These are phyloP conservation scores for Stegophylla sp. DNA, from an alignment of 2,888 invertebrate species.

Conservation along the genomic window DNA sequence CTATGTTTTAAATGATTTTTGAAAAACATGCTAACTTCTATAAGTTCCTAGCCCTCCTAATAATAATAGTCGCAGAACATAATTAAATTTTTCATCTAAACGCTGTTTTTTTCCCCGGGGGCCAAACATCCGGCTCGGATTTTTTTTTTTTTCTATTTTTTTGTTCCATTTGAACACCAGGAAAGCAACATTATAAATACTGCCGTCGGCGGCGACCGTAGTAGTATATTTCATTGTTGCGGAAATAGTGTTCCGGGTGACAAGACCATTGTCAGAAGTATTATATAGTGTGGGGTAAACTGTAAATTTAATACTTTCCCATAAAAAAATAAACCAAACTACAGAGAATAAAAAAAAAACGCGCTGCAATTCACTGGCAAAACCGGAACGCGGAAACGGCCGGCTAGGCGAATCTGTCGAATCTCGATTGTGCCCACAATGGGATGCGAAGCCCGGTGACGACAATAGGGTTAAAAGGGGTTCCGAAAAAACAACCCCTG, in stretches of 20 bases:
- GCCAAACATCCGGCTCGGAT: constrained; percentile 17
- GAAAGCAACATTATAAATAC: constrained; percentile 29
- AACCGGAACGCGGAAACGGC: constrained; percentile 51
- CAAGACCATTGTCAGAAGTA: constrained; percentile 50
- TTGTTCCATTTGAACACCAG: neutral
- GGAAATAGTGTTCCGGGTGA: constrained; percentile 51
- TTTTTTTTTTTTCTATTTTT: no score
- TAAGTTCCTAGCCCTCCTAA: no score
- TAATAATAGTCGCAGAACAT: no score
- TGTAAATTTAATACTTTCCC: constrained; percentile 46
- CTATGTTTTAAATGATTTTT: no score
- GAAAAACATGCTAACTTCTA: no score
- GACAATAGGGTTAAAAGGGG: constrained; percentile 56
- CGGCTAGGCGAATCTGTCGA: constrained; percentile 49
- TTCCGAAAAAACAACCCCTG: constrained; percentile 45
- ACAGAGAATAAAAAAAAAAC: neutral
- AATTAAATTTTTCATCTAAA: no score
- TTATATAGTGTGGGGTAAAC: constrained; percentile 46
- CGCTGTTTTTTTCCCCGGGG: no score
- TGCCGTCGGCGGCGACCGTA: neutral
- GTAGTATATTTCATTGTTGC: constrained; percentile 42
- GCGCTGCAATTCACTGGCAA: no score
- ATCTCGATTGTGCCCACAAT: constrained; percentile 53
- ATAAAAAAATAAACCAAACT: constrained; percentile 39
- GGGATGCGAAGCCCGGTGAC: constrained; percentile 38